Evolutionary conservation across 2,888 invertebrate genomes (phyloP), one percentile per base, ranked within the genome.

Genomic region (Athripsodes cinereus): DNA sequence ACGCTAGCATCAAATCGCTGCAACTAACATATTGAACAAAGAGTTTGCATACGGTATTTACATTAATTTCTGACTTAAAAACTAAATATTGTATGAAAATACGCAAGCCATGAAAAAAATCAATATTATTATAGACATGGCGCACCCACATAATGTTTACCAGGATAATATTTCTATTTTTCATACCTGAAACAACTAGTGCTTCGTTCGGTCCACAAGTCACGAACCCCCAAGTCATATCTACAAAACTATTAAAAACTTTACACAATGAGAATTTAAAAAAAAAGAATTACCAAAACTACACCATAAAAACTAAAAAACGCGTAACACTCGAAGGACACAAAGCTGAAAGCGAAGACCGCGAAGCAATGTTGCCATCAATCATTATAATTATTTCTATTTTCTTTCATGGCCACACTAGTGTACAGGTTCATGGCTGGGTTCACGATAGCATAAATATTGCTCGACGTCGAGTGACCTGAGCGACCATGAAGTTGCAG

Each of bases 161-260:
- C 20, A 46, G n/a, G 44, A 44, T 2, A 20, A 35, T 26, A 22
- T 34, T 52, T 20, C 52, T 21, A 5, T 34, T 22, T 40, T 20
- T 35, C 49, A 18, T 79, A 95, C 95, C 95, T 76, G 94, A 95
- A 65, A 96, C 92, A 40, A 96, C 94, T 50, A 96, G 81, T 49
- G 95, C 95, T 75, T 95, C 94, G 72, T 96, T 96, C 22, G 95
- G 95, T 50, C 95, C 95, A 72, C 95, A 95, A 62, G 94, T 94
- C 55, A 93, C 92, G 72, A 95, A 95, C 69, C 94, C 94, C 86
- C 91, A 90, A 68, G 83, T 81, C 87, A 88, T 88, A 18, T 50
- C 35, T 47, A 21, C 47, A 18, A 20, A 47, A 10, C 19, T 8
- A 47, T 21, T 20, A 2, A 19, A 20, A 20, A 47, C 19, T 20